phyloP scores from a whole-genome alignment of 2,797 vertebrate species.

The Pseudotriccus pelzelni region DNA sequence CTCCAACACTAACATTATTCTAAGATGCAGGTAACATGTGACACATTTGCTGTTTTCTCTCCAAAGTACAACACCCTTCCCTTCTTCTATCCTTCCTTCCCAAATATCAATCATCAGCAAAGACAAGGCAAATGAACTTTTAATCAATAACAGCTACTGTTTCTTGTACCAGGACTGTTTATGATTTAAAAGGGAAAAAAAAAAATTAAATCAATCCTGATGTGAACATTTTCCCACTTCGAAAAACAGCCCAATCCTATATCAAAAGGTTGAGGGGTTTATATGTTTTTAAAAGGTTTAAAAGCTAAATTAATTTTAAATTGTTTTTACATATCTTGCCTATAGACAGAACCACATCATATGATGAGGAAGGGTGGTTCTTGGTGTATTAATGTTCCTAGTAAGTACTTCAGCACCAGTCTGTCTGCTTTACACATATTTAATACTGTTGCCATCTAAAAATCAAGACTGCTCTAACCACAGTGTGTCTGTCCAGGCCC shows the following conservation, averaged over 20 bases:
- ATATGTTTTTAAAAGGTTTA: conserved; percentile 63
- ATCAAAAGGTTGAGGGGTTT: conserved; percentile 46
- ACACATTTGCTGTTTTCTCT: conserved; percentile 56
- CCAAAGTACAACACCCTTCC: conserved; percentile 61
- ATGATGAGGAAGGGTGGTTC: conserved; percentile 34
- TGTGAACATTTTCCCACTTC: conserved; percentile 75
- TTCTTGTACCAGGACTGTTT: conserved; percentile 79
- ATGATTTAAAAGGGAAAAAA: conserved; percentile 73
- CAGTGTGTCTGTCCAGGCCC: background rate
- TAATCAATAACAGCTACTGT: conserved; percentile 83
- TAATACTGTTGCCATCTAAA: conserved; percentile 12
- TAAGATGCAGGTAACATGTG: conserved; percentile 72
- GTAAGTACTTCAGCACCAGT: conserved; percentile 46
- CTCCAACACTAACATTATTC: conserved; percentile 68
- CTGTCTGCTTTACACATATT: conserved; percentile 56
- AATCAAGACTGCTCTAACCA: conserved; percentile 7
- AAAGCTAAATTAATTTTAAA: conserved; percentile 69
- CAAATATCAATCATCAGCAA: conserved; percentile 76
- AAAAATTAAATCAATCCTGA: conserved; percentile 77
- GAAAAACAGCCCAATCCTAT: conserved; percentile 61
- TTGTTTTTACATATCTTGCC: conserved; percentile 61
- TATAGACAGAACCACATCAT: conserved; percentile 40
- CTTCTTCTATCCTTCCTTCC: conserved; percentile 60
- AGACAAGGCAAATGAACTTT: conserved; percentile 78
- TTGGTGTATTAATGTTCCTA: conserved; percentile 12